Evolutionary conservation across 37 sponge, comb jelly and placozoan species (phyloP).

Genomic region (Tethya wilhelma): DNA sequence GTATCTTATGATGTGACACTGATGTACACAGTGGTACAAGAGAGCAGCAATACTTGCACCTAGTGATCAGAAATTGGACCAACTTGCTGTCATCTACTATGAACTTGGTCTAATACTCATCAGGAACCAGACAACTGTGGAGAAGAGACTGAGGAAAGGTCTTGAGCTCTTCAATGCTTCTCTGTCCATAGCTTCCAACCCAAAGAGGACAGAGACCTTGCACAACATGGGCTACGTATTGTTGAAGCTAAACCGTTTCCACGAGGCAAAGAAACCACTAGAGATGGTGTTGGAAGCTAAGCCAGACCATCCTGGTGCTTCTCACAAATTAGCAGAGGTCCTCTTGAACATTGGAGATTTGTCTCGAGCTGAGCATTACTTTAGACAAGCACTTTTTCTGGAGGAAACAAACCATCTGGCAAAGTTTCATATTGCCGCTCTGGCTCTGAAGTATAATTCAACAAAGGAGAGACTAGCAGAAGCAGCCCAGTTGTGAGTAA

Average conservation of each 20-base stretch:
- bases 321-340: conserved; percentile 52
- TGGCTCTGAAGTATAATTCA: too few relatives aligned
- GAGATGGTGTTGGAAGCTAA: conserved; percentile 16
- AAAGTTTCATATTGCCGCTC: conserved; percentile 9
- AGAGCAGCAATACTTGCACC: background rate
- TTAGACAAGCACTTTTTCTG: conserved; percentile 19
- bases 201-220: too few relatives aligned
- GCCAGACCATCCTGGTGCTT: conserved; percentile 24
- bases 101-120: background rate
- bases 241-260: conserved; percentile 48
- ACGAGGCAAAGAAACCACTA: conserved; percentile 20
- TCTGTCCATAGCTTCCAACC: too few relatives aligned
- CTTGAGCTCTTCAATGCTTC: too few relatives aligned
- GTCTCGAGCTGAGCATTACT: conserved; percentile 22
- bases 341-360: conserved; percentile 35
- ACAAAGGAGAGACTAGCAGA: too few relatives aligned
- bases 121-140: too few relatives aligned
- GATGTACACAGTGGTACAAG: too few relatives aligned
- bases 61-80: too few relatives aligned
- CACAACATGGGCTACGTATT: conserved; percentile 58
- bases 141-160: too few relatives aligned
- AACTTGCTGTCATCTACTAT: conserved; percentile 4
- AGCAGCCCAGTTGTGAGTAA: too few relatives aligned
- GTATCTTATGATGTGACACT: too few relatives aligned
- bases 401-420: background rate